Evolutionary conservation across 2,888 invertebrate genomes (phyloP).

Genomic region (Patella depressa): DNA sequence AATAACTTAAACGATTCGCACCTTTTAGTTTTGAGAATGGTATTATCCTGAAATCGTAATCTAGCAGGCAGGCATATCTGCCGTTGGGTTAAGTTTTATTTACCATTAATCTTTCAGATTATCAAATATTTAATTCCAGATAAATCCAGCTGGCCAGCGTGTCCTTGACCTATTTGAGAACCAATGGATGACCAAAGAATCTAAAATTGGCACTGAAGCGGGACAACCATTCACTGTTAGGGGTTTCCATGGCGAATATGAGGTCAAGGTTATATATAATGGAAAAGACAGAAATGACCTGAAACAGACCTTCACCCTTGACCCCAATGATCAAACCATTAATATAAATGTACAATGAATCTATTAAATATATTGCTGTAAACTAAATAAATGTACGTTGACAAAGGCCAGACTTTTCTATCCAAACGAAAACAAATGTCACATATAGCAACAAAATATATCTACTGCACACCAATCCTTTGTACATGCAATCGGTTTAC

Average conservation of each 20-base stretch:
- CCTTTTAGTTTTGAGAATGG: too few species aligned
- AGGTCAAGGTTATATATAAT: slow-evolving; percentile 26
- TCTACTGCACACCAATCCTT: too few species aligned
- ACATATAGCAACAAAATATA: too few species aligned
- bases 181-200: slow-evolving; percentile 27
- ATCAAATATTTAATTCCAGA: slow-evolving; percentile 17
- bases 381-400: too few species aligned
- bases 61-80: too few species aligned
- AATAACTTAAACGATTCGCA: too few species aligned
- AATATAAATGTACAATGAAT: slow-evolving; percentile 7
- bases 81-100: neutral
- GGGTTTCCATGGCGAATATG: slow-evolving; percentile 33
- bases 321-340: neutral
- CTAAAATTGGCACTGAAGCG: slow-evolving; percentile 3
- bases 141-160: slow-evolving; percentile 31
- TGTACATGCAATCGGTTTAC: too few species aligned
- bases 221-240: slow-evolving; percentile 20
- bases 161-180: slow-evolving; percentile 22
- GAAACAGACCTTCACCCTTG: slow-evolving; percentile 20
- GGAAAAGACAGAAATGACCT: slow-evolving; percentile 16
- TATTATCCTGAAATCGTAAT: too few species aligned
- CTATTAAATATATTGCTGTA: too few species aligned
- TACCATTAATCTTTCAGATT: neutral
- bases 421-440: too few species aligned
- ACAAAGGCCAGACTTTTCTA: too few species aligned